Evolutionary conservation across 2,113 vertebrate species (phyloP).

Genomic region (Salvelinus fontinalis): DNA sequence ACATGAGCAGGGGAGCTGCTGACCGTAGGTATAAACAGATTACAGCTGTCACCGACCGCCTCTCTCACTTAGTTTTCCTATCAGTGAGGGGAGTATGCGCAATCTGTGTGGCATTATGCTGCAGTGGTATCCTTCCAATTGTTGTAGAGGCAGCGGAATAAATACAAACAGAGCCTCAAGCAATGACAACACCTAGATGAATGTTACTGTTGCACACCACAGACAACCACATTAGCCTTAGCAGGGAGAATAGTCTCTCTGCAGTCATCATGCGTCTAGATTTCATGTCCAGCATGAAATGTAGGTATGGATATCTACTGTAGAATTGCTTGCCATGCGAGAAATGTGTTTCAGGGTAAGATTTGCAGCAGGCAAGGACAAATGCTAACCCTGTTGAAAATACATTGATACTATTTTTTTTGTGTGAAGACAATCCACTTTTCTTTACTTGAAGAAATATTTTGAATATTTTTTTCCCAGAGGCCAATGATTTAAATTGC

Average conservation of each 20-base stretch:
- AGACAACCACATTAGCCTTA: constrained; percentile 17
- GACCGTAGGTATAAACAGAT: constrained; percentile 40
- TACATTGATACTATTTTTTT: not conserved
- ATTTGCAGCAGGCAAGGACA: no score
- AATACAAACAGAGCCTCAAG: constrained; percentile 24
- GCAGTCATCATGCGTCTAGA: constrained; percentile 11
- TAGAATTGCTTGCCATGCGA: no score
- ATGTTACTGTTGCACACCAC: constrained; percentile 7
- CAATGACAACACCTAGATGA: constrained; percentile 14
- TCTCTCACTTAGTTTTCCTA: constrained; percentile 30
- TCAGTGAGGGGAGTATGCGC: constrained; percentile 28
- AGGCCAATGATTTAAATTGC: constrained; percentile 15
- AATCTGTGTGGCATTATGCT: constrained; percentile 11
- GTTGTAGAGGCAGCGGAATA: constrained; percentile 10
- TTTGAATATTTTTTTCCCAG: not conserved
- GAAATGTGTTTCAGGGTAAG: no score
- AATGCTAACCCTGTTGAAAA: not conserved
- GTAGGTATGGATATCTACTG: not conserved
- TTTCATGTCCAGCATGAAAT: constrained; percentile 2
- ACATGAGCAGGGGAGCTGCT: constrained; percentile 24
- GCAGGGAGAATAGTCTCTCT: not conserved
- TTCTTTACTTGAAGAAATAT: no score
- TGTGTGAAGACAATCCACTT: not conserved
- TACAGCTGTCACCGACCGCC: constrained; percentile 42
- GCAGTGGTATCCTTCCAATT: not conserved